Base-by-base conservation (phyloP, 2,113 vertebrate genomes). In the Engystomops pustulosus region DNA sequence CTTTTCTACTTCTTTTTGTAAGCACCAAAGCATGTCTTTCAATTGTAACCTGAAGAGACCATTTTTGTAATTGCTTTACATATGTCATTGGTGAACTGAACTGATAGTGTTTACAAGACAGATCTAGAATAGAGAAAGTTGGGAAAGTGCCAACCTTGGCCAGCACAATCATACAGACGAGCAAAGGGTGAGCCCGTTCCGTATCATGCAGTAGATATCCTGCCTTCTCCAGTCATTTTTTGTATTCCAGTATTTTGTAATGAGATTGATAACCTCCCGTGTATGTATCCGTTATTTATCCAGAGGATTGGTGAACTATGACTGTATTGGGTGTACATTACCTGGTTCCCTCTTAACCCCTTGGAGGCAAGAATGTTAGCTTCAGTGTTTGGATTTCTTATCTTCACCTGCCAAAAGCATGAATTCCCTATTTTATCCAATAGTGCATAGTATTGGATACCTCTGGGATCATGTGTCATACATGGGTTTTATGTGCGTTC, bases 21-120 rank as follows among this genome's bases (percentile, higher is more conserved):
- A 90, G 85, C 88, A 92, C 91, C 90, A 90, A 94, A 92, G 90
- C 67, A 85, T 92, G 91, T 90, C 79, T 89, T 91, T 77, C 23
- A 49, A 49, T 32, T 12, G 53, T 47, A 74, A 74, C 70, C 3
- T 47, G 70, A 55, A 60, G 60, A 78, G 49, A 55, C 27, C 60
- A 17, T 51, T 30, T 77, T 55, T 55, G 30, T 15, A 55, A 41
- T 49, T 74, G 41, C 41, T 72, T 55, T 53, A 34, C 45, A n/a
- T 55, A 32, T 58, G 51, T 11, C 20, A 25, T 81, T 38, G 45
- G 20, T 41, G 55, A 81, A 71, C 67, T 70, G 79, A 67, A 81
- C 79, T 71, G 30, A 38, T 53, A 38, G 20, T 27, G 58, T 65
- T 80, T 80, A 67, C 77, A 80, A 36, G 51, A 62, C 38, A 18